These are phyloP conservation scores for Apus apus DNA, from an alignment of 2,113 vertebrate genomes.

Conservation along the genomic window DNA sequence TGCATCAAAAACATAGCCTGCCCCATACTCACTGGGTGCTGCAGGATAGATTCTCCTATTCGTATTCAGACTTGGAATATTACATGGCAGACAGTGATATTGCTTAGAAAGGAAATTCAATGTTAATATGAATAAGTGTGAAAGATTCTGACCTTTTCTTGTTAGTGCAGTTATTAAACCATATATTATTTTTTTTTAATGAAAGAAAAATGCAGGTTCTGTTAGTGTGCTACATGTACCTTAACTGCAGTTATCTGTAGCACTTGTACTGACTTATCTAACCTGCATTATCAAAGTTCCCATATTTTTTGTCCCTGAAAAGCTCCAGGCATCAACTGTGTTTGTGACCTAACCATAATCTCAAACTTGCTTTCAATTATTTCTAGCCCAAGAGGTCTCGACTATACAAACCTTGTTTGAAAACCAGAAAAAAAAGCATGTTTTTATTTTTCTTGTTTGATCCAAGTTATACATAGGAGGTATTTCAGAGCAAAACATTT, in stretches of 20 bases:
- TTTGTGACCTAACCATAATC: constrained; percentile 70
- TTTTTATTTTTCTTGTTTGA: constrained; percentile 49
- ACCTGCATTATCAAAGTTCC: constrained; percentile 57
- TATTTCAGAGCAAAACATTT: constrained; percentile 50
- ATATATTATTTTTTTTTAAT: constrained; percentile 7
- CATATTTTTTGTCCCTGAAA: constrained; percentile 60
- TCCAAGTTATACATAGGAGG: constrained; percentile 20
- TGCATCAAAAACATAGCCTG: not conserved
- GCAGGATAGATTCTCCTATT: not conserved
- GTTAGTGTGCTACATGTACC: constrained; percentile 19
- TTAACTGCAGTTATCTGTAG: constrained; percentile 36
- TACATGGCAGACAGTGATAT: not conserved
- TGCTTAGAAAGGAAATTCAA: not conserved
- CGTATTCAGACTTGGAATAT: not conserved
- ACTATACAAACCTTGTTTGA: constrained; percentile 67
- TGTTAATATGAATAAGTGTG: not conserved
- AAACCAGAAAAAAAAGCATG: constrained; percentile 35
- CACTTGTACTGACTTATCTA: constrained; percentile 67
- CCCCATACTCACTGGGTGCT: not conserved
- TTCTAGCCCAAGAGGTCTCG: constrained; percentile 71
- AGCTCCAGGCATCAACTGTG: constrained; percentile 65
- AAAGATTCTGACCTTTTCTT: constrained; percentile 6
- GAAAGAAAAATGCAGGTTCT: not conserved
- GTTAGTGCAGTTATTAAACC: constrained; percentile 10
- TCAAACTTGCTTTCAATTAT: constrained; percentile 78